Evolutionary conservation across 2,797 vertebrate genomes (phyloP).

Genomic region (Masticophis lateralis): DNA sequence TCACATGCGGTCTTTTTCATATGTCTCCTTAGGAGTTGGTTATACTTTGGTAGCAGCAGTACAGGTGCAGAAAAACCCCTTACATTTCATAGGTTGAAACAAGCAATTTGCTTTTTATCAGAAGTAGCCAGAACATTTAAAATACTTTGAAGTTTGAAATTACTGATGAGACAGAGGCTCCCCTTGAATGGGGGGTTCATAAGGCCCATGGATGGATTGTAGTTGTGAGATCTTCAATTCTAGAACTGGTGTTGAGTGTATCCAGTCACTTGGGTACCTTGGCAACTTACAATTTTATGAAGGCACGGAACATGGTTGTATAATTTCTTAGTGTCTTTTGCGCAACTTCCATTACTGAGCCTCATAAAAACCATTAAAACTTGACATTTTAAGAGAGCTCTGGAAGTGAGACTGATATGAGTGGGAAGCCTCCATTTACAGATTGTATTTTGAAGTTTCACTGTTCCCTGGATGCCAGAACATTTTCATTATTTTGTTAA

Average conservation of each 20-base stretch:
- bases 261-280: background rate
- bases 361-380: background rate
- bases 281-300: background rate
- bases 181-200: background rate
- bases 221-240: background rate
- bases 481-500: background rate
- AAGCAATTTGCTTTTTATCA: background rate
- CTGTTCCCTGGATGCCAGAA: background rate
- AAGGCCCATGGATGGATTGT: background rate
- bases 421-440: background rate
- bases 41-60: background rate
- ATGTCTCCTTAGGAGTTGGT: background rate
- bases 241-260: slow-evolving; percentile 22
- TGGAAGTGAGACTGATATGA: background rate
- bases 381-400: background rate
- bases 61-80: background rate
- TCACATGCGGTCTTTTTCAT: slow-evolving; percentile 3
- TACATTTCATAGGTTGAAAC: background rate
- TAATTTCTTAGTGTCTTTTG: background rate
- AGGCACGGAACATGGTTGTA: background rate
- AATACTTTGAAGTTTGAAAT: background rate
- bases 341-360: background rate
- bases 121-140: background rate
- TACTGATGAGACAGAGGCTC: background rate
- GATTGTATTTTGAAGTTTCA: background rate